Evolutionary conservation across 2,888 invertebrate genomes (phyloP).

Genomic region (Drosophila antonietae): DNA sequence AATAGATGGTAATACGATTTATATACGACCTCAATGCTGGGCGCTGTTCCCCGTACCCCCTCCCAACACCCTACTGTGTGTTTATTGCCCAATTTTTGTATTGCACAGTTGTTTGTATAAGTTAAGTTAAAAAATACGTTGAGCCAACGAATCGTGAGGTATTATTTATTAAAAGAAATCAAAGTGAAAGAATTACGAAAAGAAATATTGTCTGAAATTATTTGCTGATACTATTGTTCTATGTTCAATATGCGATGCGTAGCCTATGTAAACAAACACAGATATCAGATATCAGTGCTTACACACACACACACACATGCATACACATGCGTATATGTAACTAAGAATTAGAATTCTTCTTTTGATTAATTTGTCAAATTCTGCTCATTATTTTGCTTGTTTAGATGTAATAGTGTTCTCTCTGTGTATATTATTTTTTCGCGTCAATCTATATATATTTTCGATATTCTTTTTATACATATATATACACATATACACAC

Average conservation of each 20-base stretch:
- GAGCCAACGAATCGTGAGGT: slow-evolving; percentile 77
- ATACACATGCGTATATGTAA: slow-evolving; percentile 33
- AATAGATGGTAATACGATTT: slow-evolving; percentile 18
- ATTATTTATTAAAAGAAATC: slow-evolving; percentile 69
- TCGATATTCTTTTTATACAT: slow-evolving; percentile 55
- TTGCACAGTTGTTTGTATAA: slow-evolving; percentile 76
- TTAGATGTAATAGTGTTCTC: slow-evolving; percentile 56
- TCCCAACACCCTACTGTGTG: slow-evolving; percentile 20
- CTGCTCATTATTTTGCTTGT: slow-evolving; percentile 58
- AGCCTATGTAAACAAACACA: slow-evolving; percentile 59
- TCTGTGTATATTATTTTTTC: slow-evolving; percentile 72
- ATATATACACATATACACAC: slow-evolving; percentile 59
- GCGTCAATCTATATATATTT: slow-evolving; percentile 58
- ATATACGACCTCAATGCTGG: slow-evolving; percentile 50
- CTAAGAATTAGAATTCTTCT: slow-evolving; percentile 54
- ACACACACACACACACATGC: slow-evolving; percentile 39
- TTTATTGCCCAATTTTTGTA: slow-evolving; percentile 59
- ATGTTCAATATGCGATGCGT: slow-evolving; percentile 47
- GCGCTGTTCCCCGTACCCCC: slow-evolving; percentile 7
- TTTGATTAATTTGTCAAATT: slow-evolving; percentile 49
- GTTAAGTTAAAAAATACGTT: slow-evolving; percentile 69
- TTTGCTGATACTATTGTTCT: slow-evolving; percentile 67
- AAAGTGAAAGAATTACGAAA: slow-evolving; percentile 24
- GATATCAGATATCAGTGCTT: slow-evolving; percentile 76
- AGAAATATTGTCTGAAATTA: slow-evolving; percentile 65